Base-by-base conservation (phyloP, 1,140 invertebrate genomes). In the Drosophila pseudoobscura region DNA sequence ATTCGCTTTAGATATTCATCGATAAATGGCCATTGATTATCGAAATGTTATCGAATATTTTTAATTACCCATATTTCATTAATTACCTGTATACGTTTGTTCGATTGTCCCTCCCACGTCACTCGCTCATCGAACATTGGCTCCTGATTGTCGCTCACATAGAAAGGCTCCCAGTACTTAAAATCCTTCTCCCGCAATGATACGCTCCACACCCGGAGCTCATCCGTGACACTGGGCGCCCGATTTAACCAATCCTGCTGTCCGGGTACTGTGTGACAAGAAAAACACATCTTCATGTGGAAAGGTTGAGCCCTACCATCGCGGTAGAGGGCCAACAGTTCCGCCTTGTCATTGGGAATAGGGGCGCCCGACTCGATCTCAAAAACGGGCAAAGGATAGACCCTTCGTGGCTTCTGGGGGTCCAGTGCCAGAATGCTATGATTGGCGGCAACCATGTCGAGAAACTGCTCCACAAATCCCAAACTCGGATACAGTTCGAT, bases 61-160 rank as follows among this genome's bases (percentile, higher is more conserved):
- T 1, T 20, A 20, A 20, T 20, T 20, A 20, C 1, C 20, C 20
- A 20, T 20, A 20, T 20, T 20, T 20, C 0, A 20, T 20, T 20
- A 52, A 45, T 89, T 84, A 97, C 97, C 95, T 98, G 97, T 60
- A 97, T 97, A 95, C 98, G 97, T 93, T 97, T 97, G 90, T 97
- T 96, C 79, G 96, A 96, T 92, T 96, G 96, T 22, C 96, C 96
- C 85, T 97, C 96, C 96, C 96, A 97, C 75, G 95, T 96, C 29
- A 97, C 94, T 72, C 96, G 93, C 90, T 97, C 95, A 78, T 98
- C 97, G 85, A 98, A 98, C 31, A 96, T 92, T 0, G 97, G 97
- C 75, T 98, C 97, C 13, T 93, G 92, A 90, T 97, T 95, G 1
- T 96, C 96, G 24, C 96, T 96, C 50, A 97, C 96, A 80, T 96